Evolutionary conservation across 2,797 vertebrate species (phyloP).

Genomic region (Macropodus opercularis): DNA sequence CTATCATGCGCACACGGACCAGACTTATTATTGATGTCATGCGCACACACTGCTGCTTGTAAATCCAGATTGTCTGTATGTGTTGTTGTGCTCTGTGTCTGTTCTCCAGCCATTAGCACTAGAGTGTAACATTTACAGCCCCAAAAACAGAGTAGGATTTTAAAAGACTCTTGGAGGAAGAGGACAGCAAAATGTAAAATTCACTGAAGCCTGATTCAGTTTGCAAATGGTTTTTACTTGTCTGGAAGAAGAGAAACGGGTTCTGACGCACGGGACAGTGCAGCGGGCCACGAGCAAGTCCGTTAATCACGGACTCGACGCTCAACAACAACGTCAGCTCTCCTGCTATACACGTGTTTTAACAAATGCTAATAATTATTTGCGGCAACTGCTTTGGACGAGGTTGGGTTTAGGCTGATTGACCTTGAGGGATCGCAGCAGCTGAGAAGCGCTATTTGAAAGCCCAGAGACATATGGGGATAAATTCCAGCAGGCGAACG

Average conservation of each 20-base stretch:
- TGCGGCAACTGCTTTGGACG: conserved; percentile 7
- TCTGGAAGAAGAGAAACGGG: conserved; percentile 4
- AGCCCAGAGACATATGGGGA: conserved; percentile 39
- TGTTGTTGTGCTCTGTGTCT: conserved; percentile 37
- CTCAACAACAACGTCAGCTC: neutral
- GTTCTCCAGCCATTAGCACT: conserved; percentile 29
- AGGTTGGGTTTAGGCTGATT: conserved; percentile 10
- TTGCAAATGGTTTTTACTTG: conserved; percentile 26
- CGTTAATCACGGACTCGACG: neutral
- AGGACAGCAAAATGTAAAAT: neutral
- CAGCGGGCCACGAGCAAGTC: neutral
- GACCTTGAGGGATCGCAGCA: conserved; percentile 44
- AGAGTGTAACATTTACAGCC: conserved; percentile 33
- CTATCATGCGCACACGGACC: conserved; percentile 48
- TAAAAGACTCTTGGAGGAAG: conserved; percentile 7
- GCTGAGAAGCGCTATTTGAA: conserved; percentile 32
- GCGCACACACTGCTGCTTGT: conserved; percentile 44
- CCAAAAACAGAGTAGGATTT: conserved; percentile 27
- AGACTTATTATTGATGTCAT: conserved; percentile 46
- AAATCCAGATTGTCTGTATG: conserved; percentile 58
- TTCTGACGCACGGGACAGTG: conserved; percentile 9
- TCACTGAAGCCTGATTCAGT: neutral
- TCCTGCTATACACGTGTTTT: conserved; percentile 16
- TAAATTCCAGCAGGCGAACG: conserved; percentile 62
- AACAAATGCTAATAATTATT: conserved; percentile 51